Percentiles rank a stretch among this genome's conserved stretches.
Conservation (phyloP, 2,797 vertebrate species). For the Enteromius afrohamiltoni region DNA sequence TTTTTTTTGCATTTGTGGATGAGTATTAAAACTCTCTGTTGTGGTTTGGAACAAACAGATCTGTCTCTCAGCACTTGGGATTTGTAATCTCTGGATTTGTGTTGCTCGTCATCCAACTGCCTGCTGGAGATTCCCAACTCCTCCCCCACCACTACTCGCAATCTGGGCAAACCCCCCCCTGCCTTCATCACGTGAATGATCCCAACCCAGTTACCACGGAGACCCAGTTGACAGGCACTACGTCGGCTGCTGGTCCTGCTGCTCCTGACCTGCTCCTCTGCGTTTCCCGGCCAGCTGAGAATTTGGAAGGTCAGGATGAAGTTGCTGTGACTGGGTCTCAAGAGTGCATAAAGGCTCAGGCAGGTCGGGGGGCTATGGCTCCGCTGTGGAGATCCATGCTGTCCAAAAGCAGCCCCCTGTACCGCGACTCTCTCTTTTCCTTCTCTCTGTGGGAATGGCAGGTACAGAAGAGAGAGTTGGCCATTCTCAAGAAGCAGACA, state of each 20-base stretch:
- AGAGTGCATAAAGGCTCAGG: slow-evolving; percentile 18
- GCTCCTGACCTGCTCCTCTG: slow-evolving; percentile 34
- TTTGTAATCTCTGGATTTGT: slow-evolving; percentile 62
- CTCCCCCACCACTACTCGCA: slow-evolving; percentile 51
- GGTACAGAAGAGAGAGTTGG: slow-evolving; percentile 77
- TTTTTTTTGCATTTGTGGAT: not conserved
- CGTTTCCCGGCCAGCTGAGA: not conserved
- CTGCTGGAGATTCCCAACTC: slow-evolving; percentile 25
- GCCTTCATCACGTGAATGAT: slow-evolving; percentile 51
- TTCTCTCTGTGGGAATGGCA: slow-evolving; percentile 80
- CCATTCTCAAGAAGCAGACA: slow-evolving; percentile 73
- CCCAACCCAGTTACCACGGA: slow-evolving; percentile 32
- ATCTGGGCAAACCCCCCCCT: slow-evolving; percentile 30
- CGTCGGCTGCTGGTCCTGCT: slow-evolving; percentile 4
- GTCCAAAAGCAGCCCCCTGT: slow-evolving; percentile 80
- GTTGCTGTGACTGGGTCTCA: slow-evolving; percentile 41
- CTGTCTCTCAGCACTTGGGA: not conserved
- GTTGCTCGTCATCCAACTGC: slow-evolving; percentile 56
- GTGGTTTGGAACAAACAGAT: slow-evolving; percentile 42
- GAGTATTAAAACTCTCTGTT: slow-evolving; percentile 1
- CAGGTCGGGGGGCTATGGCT: slow-evolving; percentile 68
- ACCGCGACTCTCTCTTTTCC: slow-evolving; percentile 80
- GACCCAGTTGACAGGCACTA: slow-evolving; percentile 39
- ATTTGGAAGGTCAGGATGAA: slow-evolving; percentile 44
- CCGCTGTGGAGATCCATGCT: slow-evolving; percentile 81